These are phyloP conservation scores for Caenorhabditis briggsae DNA, from an alignment of 1,140 invertebrate genomes.

Conservation along the genomic window DNA sequence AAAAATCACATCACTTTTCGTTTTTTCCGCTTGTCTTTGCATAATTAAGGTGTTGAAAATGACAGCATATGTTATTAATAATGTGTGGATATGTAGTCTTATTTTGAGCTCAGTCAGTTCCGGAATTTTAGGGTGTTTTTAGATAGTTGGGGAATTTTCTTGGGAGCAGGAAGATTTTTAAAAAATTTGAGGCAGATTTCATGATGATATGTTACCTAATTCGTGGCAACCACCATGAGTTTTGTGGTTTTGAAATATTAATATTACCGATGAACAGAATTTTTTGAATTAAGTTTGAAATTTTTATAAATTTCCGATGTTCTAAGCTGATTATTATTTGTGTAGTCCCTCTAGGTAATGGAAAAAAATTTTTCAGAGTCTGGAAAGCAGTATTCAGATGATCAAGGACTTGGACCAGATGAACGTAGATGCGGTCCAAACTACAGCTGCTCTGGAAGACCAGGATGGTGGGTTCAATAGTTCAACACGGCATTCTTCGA, in stretches of 20 bases:
- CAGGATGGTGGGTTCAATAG: conserved; percentile 54
- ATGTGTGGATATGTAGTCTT: too few species aligned
- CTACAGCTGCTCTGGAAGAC: conserved; percentile 60
- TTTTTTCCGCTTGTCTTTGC: conserved; percentile 28
- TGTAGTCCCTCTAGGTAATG: too few species aligned
- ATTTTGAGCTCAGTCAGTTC: too few species aligned
- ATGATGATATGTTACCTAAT: too few species aligned
- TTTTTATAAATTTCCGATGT: too few species aligned
- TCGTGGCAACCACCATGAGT: too few species aligned
- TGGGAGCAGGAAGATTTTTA: not conserved
- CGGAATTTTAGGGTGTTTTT: not conserved
- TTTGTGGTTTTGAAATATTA: too few species aligned
- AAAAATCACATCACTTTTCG: conserved; percentile 41
- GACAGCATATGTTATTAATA: not conserved
- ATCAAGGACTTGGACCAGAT: conserved; percentile 49
- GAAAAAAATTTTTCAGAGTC: not conserved
- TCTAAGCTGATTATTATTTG: too few species aligned
- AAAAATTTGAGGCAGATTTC: not conserved
- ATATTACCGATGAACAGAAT: too few species aligned
- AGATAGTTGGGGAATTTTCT: not conserved
- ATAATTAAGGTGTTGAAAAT: conserved; percentile 20
- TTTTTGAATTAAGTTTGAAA: too few species aligned
- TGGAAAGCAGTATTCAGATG: conserved; percentile 57
- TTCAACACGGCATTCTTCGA: not conserved
- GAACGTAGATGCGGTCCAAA: conserved; percentile 58